Conservation (phyloP, 2,113 vertebrate genomes). For the Edolisoma coerulescens region DNA sequence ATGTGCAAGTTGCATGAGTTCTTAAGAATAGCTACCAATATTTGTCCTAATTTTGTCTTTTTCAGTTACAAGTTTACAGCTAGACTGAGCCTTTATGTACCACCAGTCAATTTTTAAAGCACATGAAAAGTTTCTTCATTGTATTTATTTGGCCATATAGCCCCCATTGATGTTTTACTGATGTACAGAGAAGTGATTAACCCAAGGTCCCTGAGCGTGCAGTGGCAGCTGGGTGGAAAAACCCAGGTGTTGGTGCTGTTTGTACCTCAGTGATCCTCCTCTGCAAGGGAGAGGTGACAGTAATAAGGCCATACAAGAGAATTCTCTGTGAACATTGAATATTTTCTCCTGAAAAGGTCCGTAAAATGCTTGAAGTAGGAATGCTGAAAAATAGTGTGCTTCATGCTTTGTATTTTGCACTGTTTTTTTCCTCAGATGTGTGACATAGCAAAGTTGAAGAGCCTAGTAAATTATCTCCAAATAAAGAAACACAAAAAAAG, state of each 20-base stretch:
- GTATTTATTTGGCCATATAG: not conserved
- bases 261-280: not conserved
- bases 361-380: not conserved
- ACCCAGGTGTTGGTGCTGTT: not conserved
- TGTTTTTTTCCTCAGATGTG: not conserved
- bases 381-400: not conserved
- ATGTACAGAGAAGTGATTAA: not conserved
- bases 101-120: not conserved
- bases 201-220: not conserved
- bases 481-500: not conserved
- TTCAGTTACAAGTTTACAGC: not conserved
- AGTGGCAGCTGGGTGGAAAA: not conserved
- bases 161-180: not conserved
- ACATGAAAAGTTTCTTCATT: not conserved
- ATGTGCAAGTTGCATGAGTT: not conserved
- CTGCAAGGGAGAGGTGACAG: not conserved
- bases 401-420: not conserved
- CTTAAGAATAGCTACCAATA: not conserved
- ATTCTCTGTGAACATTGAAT: not conserved
- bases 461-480: not conserved
- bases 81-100: not conserved
- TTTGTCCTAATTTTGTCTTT: not conserved
- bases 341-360: not conserved
- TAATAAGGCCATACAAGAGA: not conserved
- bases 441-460: not conserved